phyloP scores from a whole-genome alignment of 2,113 vertebrate species.

The Salvelinus fontinalis region DNA sequence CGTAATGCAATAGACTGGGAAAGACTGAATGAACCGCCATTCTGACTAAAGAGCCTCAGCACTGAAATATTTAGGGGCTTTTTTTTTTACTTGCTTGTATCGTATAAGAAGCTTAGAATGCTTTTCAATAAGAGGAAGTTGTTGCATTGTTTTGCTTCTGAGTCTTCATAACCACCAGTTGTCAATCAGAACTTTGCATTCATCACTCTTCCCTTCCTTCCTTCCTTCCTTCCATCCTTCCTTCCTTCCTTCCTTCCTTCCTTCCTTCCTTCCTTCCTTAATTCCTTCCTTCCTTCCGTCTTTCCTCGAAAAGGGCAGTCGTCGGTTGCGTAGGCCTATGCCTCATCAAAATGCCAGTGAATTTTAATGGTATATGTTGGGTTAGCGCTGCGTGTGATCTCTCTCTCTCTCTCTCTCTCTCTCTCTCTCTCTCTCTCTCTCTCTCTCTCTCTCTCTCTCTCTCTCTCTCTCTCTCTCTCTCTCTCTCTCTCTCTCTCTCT shows the following conservation, averaged over 20 bases:
- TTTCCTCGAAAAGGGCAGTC: background rate
- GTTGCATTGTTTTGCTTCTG: background rate
- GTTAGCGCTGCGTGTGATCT: background rate
- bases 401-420: background rate
- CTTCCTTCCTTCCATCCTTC: background rate
- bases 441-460: background rate
- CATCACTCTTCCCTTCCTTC: background rate
- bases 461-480: background rate
- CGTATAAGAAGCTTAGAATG: background rate
- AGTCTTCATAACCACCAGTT: background rate
- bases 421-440: background rate
- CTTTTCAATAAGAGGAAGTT: background rate
- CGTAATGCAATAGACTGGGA: background rate
- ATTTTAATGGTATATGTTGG: slow-evolving; percentile 2
- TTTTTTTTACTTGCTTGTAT: background rate
- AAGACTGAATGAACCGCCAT: background rate
- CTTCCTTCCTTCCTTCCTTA: background rate
- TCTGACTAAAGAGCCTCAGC: background rate
- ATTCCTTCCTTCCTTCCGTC: background rate
- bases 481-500: background rate
- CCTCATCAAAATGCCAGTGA: background rate
- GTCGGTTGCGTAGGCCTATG: background rate
- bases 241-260: too few species aligned
- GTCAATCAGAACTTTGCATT: background rate
- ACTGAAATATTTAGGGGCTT: background rate